Base-by-base conservation (phyloP, 2,888 invertebrate species). In the Drosophila mimetica region DNA sequence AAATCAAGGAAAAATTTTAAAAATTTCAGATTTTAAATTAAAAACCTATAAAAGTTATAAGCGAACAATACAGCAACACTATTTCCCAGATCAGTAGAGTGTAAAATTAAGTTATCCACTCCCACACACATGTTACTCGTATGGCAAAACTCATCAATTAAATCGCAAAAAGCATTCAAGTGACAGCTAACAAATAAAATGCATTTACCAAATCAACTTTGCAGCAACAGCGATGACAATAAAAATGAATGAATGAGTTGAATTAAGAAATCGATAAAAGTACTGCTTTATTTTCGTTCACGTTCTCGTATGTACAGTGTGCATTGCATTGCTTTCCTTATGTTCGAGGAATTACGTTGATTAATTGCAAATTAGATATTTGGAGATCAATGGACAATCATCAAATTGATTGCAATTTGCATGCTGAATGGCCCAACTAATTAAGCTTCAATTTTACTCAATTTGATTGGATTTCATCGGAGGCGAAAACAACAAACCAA, bases 101-200 rank as follows among this genome's bases (percentile, higher is more conserved):
- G 32, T 42, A 42, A 34, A 63, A 63, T 50, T 63, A 9, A 54
- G 47, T 25, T 36, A 30, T 57, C 16, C 32, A 58, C 60, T 39
- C 54, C 48, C 44, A 41, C 61, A 66, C 46, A 61, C 59, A 16
- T 59, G 41, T 44, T 46, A n/a, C 37, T 37, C 37, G 37, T 16
- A 22, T 18, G 36, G 22, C 37, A 25, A 42, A 44, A 39, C 37
- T 70, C 77, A 83, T 83, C 82, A 87, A 83, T 87, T 81, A 83
- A 81, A 63, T 67, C 30, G 36, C 65, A 13, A 37, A 77, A 63
- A 52, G 72, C 42, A 64, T 48, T 46, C 75, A 76, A 71, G 64
- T 82, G 83, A 71, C 86, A 82, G 81, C 74, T 37, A 63, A 84
- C 84, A 84, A 74, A 86, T 71, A 84, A 84, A 84, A 86, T 84